Evolutionary conservation across 2,113 vertebrate species (phyloP).

Genomic region (Bambusicola thoracicus): DNA sequence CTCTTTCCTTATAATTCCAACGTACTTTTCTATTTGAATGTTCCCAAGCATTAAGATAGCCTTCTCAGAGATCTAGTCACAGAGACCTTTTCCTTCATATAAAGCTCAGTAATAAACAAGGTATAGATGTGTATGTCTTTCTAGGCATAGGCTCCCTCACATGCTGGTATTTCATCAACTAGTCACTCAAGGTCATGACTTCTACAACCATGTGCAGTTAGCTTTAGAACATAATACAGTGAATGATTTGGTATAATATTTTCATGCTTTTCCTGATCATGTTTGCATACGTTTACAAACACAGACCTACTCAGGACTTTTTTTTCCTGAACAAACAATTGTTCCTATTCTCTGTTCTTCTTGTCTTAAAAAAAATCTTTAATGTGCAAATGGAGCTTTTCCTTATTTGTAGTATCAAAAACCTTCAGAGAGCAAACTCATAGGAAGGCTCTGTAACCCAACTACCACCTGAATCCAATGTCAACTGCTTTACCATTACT

Average conservation of each 20-base stretch:
- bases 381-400: not conserved
- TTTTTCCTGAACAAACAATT: not conserved
- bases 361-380: conserved; percentile 7
- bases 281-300: not conserved
- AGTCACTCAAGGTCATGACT: not conserved
- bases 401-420: not conserved
- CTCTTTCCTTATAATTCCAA: not conserved
- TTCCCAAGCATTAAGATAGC: not conserved
- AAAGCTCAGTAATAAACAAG: not conserved
- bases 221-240: not conserved
- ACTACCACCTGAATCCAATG: not conserved
- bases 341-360: conserved; percentile 2
- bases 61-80: not conserved
- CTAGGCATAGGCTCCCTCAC: not conserved
- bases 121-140: not conserved
- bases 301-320: not conserved
- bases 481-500: not conserved
- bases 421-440: not conserved
- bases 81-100: not conserved
- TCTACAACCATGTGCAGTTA: not conserved
- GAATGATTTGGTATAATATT: not conserved
- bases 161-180: not conserved
- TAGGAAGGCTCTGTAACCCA: not conserved
- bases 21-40: not conserved
- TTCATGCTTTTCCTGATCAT: not conserved